phyloP scores from a whole-genome alignment of 2,113 vertebrate genomes.

The Pipa parva region DNA sequence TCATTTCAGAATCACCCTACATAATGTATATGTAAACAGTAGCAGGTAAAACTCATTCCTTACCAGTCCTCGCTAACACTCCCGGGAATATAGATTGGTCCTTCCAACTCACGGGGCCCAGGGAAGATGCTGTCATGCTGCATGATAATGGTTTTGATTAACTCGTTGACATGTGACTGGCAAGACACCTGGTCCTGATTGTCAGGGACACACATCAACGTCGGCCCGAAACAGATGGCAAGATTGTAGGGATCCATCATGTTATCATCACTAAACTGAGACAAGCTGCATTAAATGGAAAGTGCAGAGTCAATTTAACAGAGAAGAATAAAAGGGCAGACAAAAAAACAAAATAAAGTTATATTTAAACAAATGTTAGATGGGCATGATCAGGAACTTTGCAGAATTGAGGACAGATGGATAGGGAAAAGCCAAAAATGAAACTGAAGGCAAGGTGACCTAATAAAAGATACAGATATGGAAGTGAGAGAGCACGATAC shows the following conservation, averaged over 20 bases:
- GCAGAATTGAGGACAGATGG: neutral
- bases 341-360: constrained; percentile 35
- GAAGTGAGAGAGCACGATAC: constrained; percentile 52
- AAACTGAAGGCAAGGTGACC: constrained; percentile 6
- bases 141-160: constrained; percentile 98
- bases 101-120: constrained; percentile 78
- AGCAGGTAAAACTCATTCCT: too few species aligned
- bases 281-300: constrained; percentile 75
- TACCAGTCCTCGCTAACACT: constrained; percentile 87
- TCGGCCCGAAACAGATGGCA: constrained; percentile 97
- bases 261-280: constrained; percentile 97
- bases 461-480: neutral
- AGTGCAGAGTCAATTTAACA: too few species aligned
- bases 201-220: constrained; percentile 94
- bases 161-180: constrained; percentile 95
- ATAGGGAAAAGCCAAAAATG: constrained; percentile 29
- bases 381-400: too few species aligned
- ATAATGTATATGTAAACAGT: too few species aligned
- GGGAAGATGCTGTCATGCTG: constrained; percentile 92
- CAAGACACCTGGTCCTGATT: constrained; percentile 94
- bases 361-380: too few species aligned
- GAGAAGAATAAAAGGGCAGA: constrained; percentile 22
- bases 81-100: constrained; percentile 79
- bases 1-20: too few species aligned
- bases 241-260: constrained; percentile 99